Percentiles rank a stretch among this genome's conserved stretches.
These are phyloP conservation scores for Streblospio benedicti DNA, from an alignment of 1,140 invertebrate species.

Conservation along the genomic window DNA sequence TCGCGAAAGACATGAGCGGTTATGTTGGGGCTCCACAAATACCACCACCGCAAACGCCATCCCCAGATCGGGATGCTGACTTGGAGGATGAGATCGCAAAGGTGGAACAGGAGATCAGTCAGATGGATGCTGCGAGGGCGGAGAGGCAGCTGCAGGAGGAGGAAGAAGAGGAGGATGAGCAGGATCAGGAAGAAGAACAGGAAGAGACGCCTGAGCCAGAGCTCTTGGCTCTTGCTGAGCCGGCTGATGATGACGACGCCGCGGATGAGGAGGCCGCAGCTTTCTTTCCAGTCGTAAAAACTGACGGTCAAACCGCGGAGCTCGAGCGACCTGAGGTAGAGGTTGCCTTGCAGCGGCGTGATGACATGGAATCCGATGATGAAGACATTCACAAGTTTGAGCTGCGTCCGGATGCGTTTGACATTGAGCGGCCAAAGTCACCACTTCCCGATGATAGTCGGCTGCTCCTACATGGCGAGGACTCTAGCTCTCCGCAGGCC, in stretches of 20 bases:
- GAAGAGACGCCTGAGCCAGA: constrained; percentile 36
- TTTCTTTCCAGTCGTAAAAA: too few relatives aligned
- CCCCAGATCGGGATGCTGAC: too few relatives aligned
- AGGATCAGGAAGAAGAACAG: constrained; percentile 29
- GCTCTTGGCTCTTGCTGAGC: constrained; percentile 46
- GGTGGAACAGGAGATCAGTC: neutral
- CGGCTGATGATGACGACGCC: constrained; percentile 46
- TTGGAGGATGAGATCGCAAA: too few relatives aligned
- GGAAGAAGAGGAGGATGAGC: too few relatives aligned
- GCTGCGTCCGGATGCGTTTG: constrained; percentile 24
- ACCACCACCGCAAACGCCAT: too few relatives aligned
- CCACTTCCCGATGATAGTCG: constrained; percentile 38
- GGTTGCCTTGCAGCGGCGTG: too few relatives aligned
- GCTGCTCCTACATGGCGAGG: constrained; percentile 26
- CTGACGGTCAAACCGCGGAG: too few relatives aligned
- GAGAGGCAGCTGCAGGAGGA: neutral
- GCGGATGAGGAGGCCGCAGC: too few relatives aligned
- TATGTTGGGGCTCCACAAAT: too few relatives aligned
- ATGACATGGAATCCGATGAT: too few relatives aligned
- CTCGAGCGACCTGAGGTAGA: too few relatives aligned
- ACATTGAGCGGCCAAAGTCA: constrained; percentile 40
- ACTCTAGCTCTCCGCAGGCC: neutral
- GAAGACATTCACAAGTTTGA: constrained; percentile 28
- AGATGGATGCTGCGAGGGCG: neutral
- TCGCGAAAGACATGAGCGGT: too few relatives aligned